Base-by-base conservation (phyloP, 2,888 invertebrate genomes). In the Xestia xanthographa region DNA sequence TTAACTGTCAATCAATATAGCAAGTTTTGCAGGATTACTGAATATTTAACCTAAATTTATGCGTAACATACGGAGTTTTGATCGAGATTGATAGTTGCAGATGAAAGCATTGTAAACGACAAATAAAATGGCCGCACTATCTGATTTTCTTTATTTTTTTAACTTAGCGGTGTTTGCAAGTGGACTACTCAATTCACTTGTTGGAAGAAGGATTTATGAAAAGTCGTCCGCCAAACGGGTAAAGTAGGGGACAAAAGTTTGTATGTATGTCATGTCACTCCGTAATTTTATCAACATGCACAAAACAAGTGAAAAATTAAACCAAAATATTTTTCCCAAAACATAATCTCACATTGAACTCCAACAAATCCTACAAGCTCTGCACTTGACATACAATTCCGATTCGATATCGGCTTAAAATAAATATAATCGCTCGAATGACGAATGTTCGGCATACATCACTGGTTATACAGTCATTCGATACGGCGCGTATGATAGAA, bases 371-470 rank as follows among this genome's bases (percentile, higher is more conserved):
- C 43, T 34, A 56, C 43, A 50, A 80, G 5, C 53, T 74, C 71
- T 83, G 83, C 45, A 60, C 20, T 77, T 71, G 82, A 82, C 73
- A 63, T 34, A 73, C 68, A 77, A 85, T 82, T 66, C 62, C 50
- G 65, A 74, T 62, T 71, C 81, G 65, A 73, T 65, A 81, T 80
- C 56, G 68, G 71, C 56, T 41, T 71, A 58, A 84, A 84, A 84
- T 70, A 84, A 75, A 87, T 86, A 86, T 83, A 76, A 87, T 81
- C 77, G 78, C 65, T 56, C 38, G 58, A 26, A 76, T 87, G 84
- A 87, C 73, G 58, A 83, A 86, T 81, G 72, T 58, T 38, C 3
- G 66, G 68, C n/a, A 83, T 87, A 75, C 72, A 81, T 86, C 86
- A 87, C 68, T 53, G 34, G 48, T 66, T 81, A 75, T 72, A 78